Base-by-base conservation (phyloP, 2,797 vertebrate species). In the Tenualosa thibaudeaui region DNA sequence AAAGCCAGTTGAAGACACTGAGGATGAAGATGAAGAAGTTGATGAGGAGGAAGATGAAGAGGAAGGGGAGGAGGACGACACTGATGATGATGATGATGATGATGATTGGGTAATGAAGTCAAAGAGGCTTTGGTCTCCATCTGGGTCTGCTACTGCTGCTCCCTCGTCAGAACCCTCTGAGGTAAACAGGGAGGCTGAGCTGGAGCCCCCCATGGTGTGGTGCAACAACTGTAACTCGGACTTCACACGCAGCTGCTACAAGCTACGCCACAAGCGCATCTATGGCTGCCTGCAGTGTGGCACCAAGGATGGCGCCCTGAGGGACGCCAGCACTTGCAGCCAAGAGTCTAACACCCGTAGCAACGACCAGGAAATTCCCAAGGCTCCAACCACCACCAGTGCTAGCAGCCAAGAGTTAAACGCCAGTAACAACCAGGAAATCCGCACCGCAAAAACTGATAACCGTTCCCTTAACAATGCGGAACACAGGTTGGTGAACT, bases 201-300 rank as follows among this genome's bases (percentile, higher is more conserved):
- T 26, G 3, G 62, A 68, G 26, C 62, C 62, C 9, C 62, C 62
- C 10, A 68, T 68, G 62, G 62, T 68, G 24, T 68, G 62, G 62
- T 68, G 62, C 13, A 68, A 24, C n/a, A 68, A 68, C 24, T 68
- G 62, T 26, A 31, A 68, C 24, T 12, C 62, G 13, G 62, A 68
- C 1, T 68, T 68, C 26, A 68, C 62, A 15, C 62, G 62, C 62
- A 68, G 26, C 62, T 68, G 62, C 62, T 68, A 31, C 54, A 9
- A 37, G 8, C n/a, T 43, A 3, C 82, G 26, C 26, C 92, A 83
- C 90, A 89, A 88, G 89, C 87, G 86, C 83, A 89, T 31, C 62
- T 68, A 68, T 12, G 62, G 62, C 1, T 68, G 62, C 62, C 9
- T 68, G 10, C 62, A 68, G 62, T 68, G 62, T 37, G 62, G 62